These are phyloP conservation scores for Calypte anna DNA, from an alignment of 2,113 vertebrate genomes.

Conservation along the genomic window DNA sequence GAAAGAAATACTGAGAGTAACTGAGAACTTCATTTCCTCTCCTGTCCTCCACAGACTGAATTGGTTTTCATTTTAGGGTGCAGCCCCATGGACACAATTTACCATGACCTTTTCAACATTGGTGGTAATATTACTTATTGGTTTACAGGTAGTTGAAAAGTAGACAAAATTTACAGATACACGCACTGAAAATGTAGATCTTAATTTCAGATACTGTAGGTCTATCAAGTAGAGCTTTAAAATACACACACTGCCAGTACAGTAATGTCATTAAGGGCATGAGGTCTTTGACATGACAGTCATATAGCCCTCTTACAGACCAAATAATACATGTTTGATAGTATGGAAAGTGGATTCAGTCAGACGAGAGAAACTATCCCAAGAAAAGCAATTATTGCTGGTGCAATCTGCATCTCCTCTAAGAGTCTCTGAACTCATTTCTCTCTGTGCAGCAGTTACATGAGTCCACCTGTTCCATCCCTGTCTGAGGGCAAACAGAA, in stretches of 20 bases:
- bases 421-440: background rate
- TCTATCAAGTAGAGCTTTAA: background rate
- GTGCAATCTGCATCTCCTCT: background rate
- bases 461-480: background rate
- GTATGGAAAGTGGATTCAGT: background rate
- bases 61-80: background rate
- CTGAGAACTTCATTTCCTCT: background rate
- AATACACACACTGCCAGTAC: background rate
- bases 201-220: background rate
- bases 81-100: background rate
- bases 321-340: background rate
- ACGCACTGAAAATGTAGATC: background rate
- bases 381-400: slow-evolving; percentile 16
- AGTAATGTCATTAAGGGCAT: background rate
- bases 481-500: background rate
- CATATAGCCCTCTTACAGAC: background rate
- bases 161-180: background rate
- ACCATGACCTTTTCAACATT: background rate
- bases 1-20: background rate
- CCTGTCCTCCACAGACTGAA: background rate
- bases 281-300: background rate
- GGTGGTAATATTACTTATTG: background rate
- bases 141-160: background rate
- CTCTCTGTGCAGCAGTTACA: background rate
- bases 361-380: background rate